Evolutionary conservation across 2,888 invertebrate species (phyloP), one percentile per base, ranked within the genome.

Genomic region (Melolontha melolontha): DNA sequence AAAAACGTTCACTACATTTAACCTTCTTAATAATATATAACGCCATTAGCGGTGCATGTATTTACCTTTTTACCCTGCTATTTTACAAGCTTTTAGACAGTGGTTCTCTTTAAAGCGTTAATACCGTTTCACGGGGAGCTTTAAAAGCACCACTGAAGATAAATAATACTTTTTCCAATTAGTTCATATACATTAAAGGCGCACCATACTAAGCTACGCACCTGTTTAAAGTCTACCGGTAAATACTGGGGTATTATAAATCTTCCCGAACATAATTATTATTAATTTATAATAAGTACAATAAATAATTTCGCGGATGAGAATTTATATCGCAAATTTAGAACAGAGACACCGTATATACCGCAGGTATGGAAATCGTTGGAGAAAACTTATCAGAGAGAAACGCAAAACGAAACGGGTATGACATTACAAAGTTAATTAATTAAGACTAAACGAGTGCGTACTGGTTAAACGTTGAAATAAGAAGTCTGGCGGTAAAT

Each of bases 401-500:
- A 17, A 47, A 47, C 12, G 17, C 47, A 71, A 71, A 72, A 71
- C 70, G 71, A 71, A 75, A 73, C 69, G 70, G 66, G 72, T 71
- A 72, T 73, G 74, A 74, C 73, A 73, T 74, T 74, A 72, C 71
- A 69, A 75, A 75, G 74, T 75, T 75, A 75, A 75, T 75, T 75
- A 75, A 75, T 74, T 75, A 75, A 72, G 67, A 70, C 70, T 62
- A 73, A 74, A 72, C 74, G 74, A 72, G 72, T 73, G 71, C 72
- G 69, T 70, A 65, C 69, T 66, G 71, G 63, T 57, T 70, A 65
- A 73, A 74, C 71, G 71, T 68, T 34, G 68, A 65, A 75, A 70
- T 74, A 74, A 73, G 72, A 75, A 73, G 74, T 16, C 44, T 34
- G 70, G 74, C 74, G 75, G 75, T 74, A 75, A 75, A 75, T 74